These are phyloP conservation scores for Diarsia brunnea DNA, from an alignment of 2,888 invertebrate genomes.

Conservation along the genomic window DNA sequence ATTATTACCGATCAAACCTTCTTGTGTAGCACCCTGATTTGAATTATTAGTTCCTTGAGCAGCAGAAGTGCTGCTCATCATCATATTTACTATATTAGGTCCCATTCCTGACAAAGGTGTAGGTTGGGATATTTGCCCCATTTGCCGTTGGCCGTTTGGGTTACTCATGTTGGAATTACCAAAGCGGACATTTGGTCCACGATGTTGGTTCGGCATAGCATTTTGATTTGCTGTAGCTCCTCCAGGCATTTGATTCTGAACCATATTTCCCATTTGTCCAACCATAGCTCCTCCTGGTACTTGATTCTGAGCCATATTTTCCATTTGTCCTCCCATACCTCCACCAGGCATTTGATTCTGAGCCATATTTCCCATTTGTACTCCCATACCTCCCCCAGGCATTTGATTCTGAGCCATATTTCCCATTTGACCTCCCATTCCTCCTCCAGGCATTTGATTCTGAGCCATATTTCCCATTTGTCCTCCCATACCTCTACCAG, in stretches of 20 bases:
- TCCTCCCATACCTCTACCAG: constrained; percentile 39
- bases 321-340: constrained; percentile 43
- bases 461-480: constrained; percentile 55
- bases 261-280: constrained; percentile 50
- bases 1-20: constrained; percentile 65
- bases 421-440: constrained; percentile 46
- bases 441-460: constrained; percentile 60
- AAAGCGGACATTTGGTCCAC: constrained; percentile 52
- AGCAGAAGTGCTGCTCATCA: constrained; percentile 68
- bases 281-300: constrained; percentile 50
- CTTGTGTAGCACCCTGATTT: constrained; percentile 35
- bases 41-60: constrained; percentile 41
- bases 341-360: constrained; percentile 61
- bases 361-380: constrained; percentile 46
- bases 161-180: constrained; percentile 56
- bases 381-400: constrained; percentile 52
- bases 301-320: constrained; percentile 57
- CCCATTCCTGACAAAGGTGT: constrained; percentile 76
- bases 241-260: constrained; percentile 61
- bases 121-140: constrained; percentile 33
- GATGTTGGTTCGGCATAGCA: constrained; percentile 29
- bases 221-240: constrained; percentile 52
- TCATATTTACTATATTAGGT: constrained; percentile 82
- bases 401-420: constrained; percentile 60
- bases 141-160: constrained; percentile 31